Evolutionary conservation across 1,140 invertebrate species (phyloP).

Genomic region (Saccostrea echinata): DNA sequence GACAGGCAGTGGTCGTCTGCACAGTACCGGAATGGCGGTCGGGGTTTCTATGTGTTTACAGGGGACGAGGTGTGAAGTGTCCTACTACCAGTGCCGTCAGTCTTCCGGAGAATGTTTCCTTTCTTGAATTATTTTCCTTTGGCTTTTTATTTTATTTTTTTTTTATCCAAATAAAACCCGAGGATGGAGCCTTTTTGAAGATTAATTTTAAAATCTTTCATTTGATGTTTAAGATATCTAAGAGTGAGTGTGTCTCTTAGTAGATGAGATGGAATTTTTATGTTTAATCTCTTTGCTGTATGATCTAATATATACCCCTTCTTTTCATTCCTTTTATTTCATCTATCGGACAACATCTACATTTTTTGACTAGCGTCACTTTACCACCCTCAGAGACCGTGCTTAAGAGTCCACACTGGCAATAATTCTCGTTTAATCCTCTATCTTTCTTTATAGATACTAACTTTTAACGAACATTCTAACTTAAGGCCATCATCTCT

Average conservation of each 20-base stretch:
- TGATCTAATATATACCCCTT: not conserved
- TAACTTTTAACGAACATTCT: conserved; percentile 17
- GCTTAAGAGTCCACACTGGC: not conserved
- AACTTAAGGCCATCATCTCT: not conserved
- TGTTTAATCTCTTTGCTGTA: not conserved
- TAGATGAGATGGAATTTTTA: not conserved
- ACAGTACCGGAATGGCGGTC: not conserved
- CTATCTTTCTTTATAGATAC: not conserved
- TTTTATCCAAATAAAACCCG: not conserved
- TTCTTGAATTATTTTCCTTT: not conserved
- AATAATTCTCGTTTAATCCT: not conserved
- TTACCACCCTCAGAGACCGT: not conserved
- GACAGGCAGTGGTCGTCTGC: not conserved
- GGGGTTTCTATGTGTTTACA: conserved; percentile 33
- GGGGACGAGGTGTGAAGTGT: not conserved
- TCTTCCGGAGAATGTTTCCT: conserved; percentile 2
- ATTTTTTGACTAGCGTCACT: not conserved
- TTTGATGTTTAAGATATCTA: not conserved
- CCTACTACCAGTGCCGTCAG: not conserved
- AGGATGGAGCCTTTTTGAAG: not conserved
- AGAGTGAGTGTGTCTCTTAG: not conserved
- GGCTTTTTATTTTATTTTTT: not conserved
- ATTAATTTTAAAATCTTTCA: not conserved
- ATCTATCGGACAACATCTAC: not conserved
- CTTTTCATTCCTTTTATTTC: not conserved